Evolutionary conservation across 2,113 vertebrate genomes (phyloP).

Genomic region (Noturus placidus): DNA sequence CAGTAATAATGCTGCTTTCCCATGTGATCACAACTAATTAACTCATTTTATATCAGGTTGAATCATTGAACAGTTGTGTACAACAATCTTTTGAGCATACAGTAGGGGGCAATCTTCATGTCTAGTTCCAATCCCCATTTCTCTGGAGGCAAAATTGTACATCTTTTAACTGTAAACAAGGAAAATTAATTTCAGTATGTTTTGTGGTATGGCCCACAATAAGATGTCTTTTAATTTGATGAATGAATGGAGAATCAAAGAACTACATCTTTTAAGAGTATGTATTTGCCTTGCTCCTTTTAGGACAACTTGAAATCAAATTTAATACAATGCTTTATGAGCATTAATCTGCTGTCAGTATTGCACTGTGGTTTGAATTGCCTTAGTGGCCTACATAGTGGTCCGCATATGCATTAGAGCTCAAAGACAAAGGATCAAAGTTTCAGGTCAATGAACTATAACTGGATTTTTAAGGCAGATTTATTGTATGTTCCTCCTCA

Average conservation of each 20-base stretch:
- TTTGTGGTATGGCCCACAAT: neutral
- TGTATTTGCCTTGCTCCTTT: neutral
- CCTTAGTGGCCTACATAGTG: conserved; percentile 4
- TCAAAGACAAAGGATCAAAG: neutral
- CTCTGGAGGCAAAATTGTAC: neutral
- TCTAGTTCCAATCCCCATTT: neutral
- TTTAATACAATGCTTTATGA: neutral
- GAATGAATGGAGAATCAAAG: neutral
- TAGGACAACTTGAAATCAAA: neutral
- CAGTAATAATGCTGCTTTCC: neutral
- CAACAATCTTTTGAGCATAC: neutral
- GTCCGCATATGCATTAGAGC: neutral
- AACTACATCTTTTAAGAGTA: neutral
- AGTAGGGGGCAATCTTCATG: neutral
- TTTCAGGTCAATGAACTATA: conserved; percentile 40
- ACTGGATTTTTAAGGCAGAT: conserved; percentile 41
- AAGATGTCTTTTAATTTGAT: neutral
- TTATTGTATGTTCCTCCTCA: conserved; percentile 48
- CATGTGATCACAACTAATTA: conserved; percentile 16
- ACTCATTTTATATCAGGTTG: neutral
- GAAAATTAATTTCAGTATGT: neutral
- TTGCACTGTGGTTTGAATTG: neutral
- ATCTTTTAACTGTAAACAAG: neutral
- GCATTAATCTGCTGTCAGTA: neutral
- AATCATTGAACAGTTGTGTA: neutral